phyloP scores from a whole-genome alignment of 2,797 vertebrate species.

The Muscicapa comitata region DNA sequence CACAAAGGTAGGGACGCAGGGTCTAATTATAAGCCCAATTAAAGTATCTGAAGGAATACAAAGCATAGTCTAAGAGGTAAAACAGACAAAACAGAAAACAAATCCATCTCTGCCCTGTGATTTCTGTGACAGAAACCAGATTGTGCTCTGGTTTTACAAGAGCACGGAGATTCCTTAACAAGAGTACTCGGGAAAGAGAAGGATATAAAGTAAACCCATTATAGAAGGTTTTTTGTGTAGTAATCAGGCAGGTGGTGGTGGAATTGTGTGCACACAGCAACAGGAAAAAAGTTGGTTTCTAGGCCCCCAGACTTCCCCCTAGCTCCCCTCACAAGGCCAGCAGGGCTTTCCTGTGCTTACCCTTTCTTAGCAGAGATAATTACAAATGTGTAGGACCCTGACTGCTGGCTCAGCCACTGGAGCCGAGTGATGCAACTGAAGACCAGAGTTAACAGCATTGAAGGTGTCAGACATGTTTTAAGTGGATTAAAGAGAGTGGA shows the following conservation, averaged over 20 bases:
- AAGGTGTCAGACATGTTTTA: neutral
- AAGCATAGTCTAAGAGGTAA: neutral
- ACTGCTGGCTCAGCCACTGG: neutral
- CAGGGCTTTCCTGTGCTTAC: neutral
- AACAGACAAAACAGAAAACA: neutral
- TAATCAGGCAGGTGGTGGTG: neutral
- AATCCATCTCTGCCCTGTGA: neutral
- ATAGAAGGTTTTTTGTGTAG: neutral
- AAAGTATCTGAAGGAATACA: constrained; percentile 26
- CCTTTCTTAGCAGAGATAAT: neutral
- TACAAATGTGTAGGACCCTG: neutral
- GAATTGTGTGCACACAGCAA: neutral
- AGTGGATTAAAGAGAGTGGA: neutral
- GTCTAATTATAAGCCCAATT: constrained; percentile 21
- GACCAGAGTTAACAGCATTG: neutral
- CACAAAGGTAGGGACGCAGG: neutral
- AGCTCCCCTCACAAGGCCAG: neutral
- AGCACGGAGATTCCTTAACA: neutral
- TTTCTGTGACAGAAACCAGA: constrained; percentile 34
- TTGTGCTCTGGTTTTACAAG: constrained; percentile 31
- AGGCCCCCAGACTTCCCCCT: neutral
- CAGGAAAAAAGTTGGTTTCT: neutral
- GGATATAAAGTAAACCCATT: neutral
- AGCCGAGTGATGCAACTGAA: neutral
- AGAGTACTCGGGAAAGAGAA: neutral